Evolutionary conservation across 2,113 vertebrate genomes (phyloP).

Genomic region (Anseranas semipalmata): DNA sequence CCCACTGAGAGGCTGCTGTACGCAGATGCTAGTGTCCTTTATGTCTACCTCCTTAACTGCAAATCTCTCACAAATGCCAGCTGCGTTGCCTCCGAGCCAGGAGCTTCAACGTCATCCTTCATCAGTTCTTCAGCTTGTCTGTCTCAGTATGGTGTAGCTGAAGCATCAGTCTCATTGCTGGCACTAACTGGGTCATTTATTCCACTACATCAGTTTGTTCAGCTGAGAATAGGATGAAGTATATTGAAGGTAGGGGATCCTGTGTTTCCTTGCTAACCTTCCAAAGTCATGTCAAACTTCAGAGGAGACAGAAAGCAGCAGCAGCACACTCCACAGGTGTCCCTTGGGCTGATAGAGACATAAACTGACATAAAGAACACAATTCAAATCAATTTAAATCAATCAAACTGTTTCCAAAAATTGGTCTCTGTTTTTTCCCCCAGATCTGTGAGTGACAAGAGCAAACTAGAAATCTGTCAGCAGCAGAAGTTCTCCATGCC

Average conservation of each 20-base stretch:
- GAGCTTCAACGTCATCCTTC: background rate
- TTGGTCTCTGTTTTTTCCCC: background rate
- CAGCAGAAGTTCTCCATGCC: background rate
- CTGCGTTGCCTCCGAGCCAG: background rate
- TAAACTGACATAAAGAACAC: background rate
- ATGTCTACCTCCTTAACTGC: background rate
- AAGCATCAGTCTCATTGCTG: background rate
- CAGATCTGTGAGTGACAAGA: background rate
- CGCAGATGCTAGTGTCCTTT: background rate
- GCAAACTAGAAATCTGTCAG: background rate
- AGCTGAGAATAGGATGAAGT: background rate
- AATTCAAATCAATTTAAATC: background rate
- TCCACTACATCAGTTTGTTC: constrained; percentile 19
- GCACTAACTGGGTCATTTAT: constrained; percentile 27
- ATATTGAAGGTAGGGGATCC: background rate
- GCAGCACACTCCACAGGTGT: background rate
- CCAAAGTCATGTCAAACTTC: background rate
- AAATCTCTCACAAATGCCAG: background rate
- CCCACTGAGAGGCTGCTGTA: background rate
- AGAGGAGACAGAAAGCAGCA: background rate
- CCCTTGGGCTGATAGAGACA: background rate
- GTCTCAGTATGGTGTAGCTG: background rate
- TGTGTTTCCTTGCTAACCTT: background rate
- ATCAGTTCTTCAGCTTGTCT: background rate
- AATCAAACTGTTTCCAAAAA: background rate